Base-by-base conservation (phyloP, 2,113 vertebrate genomes). In the Sceloporus tristichus region DNA sequence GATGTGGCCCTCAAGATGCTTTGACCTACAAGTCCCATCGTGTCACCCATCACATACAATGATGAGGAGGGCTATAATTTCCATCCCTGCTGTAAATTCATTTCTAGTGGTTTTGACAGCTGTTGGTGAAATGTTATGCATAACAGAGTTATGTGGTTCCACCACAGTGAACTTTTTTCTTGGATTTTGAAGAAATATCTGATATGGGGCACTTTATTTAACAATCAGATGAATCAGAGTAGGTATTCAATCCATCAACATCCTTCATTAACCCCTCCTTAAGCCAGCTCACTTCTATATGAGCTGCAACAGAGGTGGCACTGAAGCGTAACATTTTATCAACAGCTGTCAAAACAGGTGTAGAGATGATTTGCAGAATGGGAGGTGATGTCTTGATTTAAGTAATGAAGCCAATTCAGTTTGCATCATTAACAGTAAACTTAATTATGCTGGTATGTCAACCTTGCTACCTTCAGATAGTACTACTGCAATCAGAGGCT, bases 341-440 rank as follows among this genome's bases (percentile, higher is more conserved):
- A 66, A 71, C 62, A 87, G 23, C 40, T 85, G 82, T 87, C 90
- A 79, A 93, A 87, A 89, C 9, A 65, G 59, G 65, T 85, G 82
- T 82, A 85, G 79, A 81, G 87, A 85, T 21, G 38, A 65, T 56
- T 88, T 82, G 76, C 87, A 86, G 54, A 66, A 54, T 86, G 62
- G 56, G 56, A 66, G 84, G 59, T 80, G 48, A 81, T 85, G 86
- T 86, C 62, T 34, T 90, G 82, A 90, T 88, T 79, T 87, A 53
- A 88, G 84, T 92, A 92, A 90, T 85, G 89, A 90, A 90, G 80
- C 62, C 90, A 88, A 92, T 93, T 91, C 56, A 90, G 74, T 94
- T n/a, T 93, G 84, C 84, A 89, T 92, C 93, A 93, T 93, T 94
- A 93, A 91, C 85, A 94, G 89, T 91, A 94, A 94, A 93, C 81